Conservation (phyloP, 2,113 vertebrate genomes). For the Phalacrocorax aristotelis region DNA sequence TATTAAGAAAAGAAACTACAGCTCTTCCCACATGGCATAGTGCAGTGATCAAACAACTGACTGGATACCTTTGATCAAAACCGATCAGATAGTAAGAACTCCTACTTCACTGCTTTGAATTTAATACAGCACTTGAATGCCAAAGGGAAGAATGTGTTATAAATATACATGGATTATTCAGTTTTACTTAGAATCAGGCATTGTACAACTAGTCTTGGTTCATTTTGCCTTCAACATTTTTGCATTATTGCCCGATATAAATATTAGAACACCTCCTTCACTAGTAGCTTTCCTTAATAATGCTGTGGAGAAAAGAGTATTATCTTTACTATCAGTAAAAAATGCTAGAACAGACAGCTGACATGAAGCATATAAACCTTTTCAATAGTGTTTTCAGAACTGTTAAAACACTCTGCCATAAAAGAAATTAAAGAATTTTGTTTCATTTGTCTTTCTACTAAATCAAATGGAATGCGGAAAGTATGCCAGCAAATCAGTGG, state of each 20-base stretch:
- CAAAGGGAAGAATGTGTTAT: background rate
- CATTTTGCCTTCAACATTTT: background rate
- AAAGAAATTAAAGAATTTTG: background rate
- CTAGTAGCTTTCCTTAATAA: background rate
- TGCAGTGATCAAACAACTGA: background rate
- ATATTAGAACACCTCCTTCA: background rate
- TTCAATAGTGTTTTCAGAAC: background rate
- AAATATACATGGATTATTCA: background rate
- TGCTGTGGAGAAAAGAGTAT: background rate
- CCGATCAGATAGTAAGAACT: background rate
- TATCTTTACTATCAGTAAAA: background rate
- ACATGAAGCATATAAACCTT: background rate
- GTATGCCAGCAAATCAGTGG: background rate
- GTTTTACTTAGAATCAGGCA: background rate
- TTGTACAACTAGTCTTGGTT: background rate
- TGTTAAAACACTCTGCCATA: background rate
- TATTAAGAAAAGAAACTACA: background rate
- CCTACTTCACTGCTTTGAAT: background rate
- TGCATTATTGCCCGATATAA: background rate
- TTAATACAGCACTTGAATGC: background rate
- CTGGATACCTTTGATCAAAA: conserved; percentile 4
- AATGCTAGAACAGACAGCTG: background rate
- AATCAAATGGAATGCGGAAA: background rate
- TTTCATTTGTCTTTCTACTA: conserved; percentile 8
- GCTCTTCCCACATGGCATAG: background rate